phyloP scores from a whole-genome alignment of 2,888 invertebrate genomes.

The Catocala nupta region DNA sequence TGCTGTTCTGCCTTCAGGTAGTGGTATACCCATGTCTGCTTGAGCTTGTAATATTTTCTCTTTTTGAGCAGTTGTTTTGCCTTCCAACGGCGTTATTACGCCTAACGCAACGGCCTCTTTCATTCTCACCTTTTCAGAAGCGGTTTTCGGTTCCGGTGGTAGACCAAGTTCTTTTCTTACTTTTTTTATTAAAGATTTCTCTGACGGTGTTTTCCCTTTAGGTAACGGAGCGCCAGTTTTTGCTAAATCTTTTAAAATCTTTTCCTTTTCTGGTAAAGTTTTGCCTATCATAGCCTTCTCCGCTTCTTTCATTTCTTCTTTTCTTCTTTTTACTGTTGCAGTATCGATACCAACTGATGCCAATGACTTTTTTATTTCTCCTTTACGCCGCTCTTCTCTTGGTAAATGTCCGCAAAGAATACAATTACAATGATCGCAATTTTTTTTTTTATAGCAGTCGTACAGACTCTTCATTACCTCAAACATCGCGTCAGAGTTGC shows the following conservation, averaged over 20 bases:
- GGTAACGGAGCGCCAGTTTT: slow-evolving; percentile 51
- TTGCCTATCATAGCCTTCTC: slow-evolving; percentile 43
- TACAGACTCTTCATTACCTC: slow-evolving; percentile 80
- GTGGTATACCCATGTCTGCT: slow-evolving; percentile 26
- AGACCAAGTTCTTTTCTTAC: slow-evolving; percentile 28
- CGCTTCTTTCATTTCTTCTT: slow-evolving; percentile 14
- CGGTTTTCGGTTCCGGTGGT: slow-evolving; percentile 28
- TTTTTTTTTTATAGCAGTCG: slow-evolving; percentile 76
- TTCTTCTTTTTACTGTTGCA: slow-evolving; percentile 16
- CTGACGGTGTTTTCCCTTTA: slow-evolving; percentile 52
- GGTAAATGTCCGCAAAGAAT: slow-evolving; percentile 70
- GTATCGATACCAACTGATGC: slow-evolving; percentile 19
- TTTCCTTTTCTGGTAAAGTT: slow-evolving; percentile 43
- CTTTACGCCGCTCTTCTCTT: slow-evolving; percentile 32
- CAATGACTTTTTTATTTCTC: slow-evolving; percentile 27
- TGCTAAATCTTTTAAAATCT: slow-evolving; percentile 41
- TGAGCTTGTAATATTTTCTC: slow-evolving; percentile 33
- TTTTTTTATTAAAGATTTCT: slow-evolving; percentile 48
- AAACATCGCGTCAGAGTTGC: slow-evolving; percentile 78
- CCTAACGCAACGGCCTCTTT: slow-evolving; percentile 19
- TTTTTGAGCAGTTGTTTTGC: slow-evolving; percentile 18
- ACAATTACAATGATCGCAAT: slow-evolving; percentile 72
- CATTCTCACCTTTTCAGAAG: slow-evolving; percentile 22
- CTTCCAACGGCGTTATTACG: slow-evolving; percentile 19
- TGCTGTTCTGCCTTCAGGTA: slow-evolving; percentile 33